Evolutionary conservation across 2,888 invertebrate species (phyloP).

Genomic region (Chloromyia formosa): DNA sequence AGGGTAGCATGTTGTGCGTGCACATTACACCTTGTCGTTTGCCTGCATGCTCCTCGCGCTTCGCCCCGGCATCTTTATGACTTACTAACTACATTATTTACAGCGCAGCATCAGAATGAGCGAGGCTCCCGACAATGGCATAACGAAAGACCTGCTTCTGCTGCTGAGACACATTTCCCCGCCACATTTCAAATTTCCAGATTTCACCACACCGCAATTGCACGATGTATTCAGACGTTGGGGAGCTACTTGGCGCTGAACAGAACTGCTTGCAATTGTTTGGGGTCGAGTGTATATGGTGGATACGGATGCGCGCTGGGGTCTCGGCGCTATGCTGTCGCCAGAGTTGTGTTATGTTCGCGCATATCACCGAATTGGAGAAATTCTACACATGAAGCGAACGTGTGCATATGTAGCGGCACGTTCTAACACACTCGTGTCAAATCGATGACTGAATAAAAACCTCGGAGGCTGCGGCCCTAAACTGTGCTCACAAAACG

Average conservation of each 20-base stretch:
- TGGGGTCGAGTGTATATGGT: neutral
- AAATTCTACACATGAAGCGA: constrained; percentile 9
- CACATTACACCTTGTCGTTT: constrained; percentile 34
- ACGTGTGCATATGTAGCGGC: neutral
- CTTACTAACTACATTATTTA: constrained; percentile 11
- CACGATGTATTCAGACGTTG: constrained; percentile 1
- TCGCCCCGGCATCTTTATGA: neutral
- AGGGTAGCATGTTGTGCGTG: neutral
- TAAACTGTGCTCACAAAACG: neutral
- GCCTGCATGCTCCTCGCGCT: neutral
- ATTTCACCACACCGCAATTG: constrained; percentile 16
- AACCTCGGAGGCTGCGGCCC: too few relatives aligned
- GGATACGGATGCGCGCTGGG: neutral
- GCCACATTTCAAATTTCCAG: constrained; percentile 12
- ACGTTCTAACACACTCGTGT: constrained; percentile 15
- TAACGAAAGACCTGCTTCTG: neutral
- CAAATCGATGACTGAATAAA: constrained; percentile 32
- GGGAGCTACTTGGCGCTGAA: neutral
- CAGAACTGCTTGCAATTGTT: neutral
- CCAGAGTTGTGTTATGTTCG: neutral
- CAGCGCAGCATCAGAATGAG: constrained; percentile 29
- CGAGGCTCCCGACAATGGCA: neutral
- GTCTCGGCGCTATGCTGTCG: too few relatives aligned
- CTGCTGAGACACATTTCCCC: constrained; percentile 13
- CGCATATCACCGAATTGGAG: constrained; percentile 19